Evolutionary conservation across 2,797 vertebrate genomes (phyloP).

Genomic region (Lates japonicus): DNA sequence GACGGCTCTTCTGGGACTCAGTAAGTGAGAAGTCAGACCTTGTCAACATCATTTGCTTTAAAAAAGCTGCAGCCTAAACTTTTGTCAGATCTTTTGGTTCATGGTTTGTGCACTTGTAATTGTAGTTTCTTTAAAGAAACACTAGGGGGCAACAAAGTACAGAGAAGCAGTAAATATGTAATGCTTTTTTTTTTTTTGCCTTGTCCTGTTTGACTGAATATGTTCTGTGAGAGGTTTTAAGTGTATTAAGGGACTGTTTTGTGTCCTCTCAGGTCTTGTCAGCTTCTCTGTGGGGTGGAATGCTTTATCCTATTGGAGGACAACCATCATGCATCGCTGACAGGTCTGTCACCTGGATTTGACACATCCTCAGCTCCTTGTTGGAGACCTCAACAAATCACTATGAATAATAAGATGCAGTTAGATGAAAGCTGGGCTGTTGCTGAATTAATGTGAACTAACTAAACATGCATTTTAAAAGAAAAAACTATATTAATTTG

Average conservation of each 20-base stretch:
- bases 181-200: background rate
- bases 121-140: conserved; percentile 9
- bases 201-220: background rate
- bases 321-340: conserved; percentile 93
- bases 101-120: background rate
- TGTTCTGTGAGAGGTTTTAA: background rate
- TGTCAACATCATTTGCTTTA: background rate
- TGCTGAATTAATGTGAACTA: background rate
- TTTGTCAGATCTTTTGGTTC: background rate
- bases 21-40: conserved; percentile 78
- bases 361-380: background rate
- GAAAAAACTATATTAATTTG: background rate
- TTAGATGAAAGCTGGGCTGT: background rate
- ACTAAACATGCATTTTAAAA: background rate
- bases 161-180: background rate
- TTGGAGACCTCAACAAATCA: background rate
- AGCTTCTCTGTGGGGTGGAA: conserved; percentile 94
- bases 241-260: background rate
- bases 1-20: conserved; percentile 90
- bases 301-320: conserved; percentile 90
- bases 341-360: conserved; percentile 80
- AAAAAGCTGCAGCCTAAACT: background rate
- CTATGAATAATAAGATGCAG: background rate
- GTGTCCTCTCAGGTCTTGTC: conserved; percentile 89
- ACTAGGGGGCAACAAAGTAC: conserved; percentile 13